Conservation (phyloP, 2,888 invertebrate genomes). For the Drosophila mimica region DNA sequence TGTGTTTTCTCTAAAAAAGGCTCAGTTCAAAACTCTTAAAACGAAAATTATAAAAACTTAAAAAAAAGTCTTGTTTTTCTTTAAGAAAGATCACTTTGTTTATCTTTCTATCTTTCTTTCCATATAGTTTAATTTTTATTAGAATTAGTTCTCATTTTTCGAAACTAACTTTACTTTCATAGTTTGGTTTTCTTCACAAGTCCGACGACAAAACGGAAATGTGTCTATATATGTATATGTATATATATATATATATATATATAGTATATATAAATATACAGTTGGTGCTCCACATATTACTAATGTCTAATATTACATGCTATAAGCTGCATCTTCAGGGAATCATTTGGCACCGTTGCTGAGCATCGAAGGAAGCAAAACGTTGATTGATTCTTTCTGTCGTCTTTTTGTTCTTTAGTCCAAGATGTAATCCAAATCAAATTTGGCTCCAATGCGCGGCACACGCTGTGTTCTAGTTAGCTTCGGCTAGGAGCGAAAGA, state of each 20-base stretch:
- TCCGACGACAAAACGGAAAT: conserved; percentile 3
- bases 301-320: conserved; percentile 9
- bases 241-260: neutral
- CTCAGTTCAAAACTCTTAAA: neutral
- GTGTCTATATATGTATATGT: conserved; percentile 2
- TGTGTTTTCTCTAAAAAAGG: neutral
- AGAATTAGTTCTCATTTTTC: neutral
- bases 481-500: conserved; percentile 21
- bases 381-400: conserved; percentile 1
- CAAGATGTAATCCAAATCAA: conserved; percentile 69
- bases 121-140: neutral
- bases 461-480: conserved; percentile 59
- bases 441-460: conserved; percentile 79
- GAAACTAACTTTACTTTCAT: conserved; percentile 3
- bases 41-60: neutral
- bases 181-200: neutral
- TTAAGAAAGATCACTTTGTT: conserved; percentile 46
- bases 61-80: conserved; percentile 35
- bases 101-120: conserved; percentile 8
- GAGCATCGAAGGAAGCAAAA: neutral
- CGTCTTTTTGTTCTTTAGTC: conserved; percentile 27
- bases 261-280: conserved; percentile 14
- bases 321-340: neutral
- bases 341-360: neutral
- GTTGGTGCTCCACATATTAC: conserved; percentile 18